Percentiles rank a stretch among this genome's conserved stretches.
Evolutionary conservation across 1,140 invertebrate species (phyloP).

Genomic region (Ptiloglossa arizonensis): DNA sequence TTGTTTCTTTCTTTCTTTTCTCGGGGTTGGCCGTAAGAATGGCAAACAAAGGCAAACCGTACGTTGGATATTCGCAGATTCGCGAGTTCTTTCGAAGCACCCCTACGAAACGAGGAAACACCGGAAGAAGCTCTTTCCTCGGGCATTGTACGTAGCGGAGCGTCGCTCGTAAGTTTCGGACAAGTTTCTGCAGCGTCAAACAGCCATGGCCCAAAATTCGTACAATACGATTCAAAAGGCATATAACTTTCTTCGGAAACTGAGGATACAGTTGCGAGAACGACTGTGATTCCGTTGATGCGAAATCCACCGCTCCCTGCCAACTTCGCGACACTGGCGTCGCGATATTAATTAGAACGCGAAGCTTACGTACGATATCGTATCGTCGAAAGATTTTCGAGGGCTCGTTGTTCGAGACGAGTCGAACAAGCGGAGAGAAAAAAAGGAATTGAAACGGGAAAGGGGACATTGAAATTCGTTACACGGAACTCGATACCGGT

Average conservation of each 20-base stretch:
- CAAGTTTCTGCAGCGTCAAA: conserved; percentile 60
- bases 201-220: conserved; percentile 58
- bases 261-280: conserved; percentile 9
- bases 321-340: conserved; percentile 25
- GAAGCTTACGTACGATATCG: background rate
- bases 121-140: conserved; percentile 39
- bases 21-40: too few species aligned
- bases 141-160: conserved; percentile 46
- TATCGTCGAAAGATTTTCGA: too few species aligned
- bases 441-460: background rate
- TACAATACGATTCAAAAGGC: conserved; percentile 41
- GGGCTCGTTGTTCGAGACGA: background rate
- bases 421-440: background rate
- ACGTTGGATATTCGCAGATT: conserved; percentile 46
- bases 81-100: conserved; percentile 50
- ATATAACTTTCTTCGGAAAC: conserved; percentile 36
- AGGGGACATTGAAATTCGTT: background rate
- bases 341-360: conserved; percentile 28
- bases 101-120: conserved; percentile 30
- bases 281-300: conserved; percentile 1
- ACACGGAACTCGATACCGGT: background rate
- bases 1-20: too few species aligned
- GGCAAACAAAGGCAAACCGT: conserved; percentile 32
- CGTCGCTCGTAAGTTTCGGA: conserved; percentile 53
- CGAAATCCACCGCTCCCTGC: conserved; percentile 7